These are phyloP conservation scores for Acanthiza pusilla DNA, from an alignment of 2,797 vertebrate species.

Conservation along the genomic window DNA sequence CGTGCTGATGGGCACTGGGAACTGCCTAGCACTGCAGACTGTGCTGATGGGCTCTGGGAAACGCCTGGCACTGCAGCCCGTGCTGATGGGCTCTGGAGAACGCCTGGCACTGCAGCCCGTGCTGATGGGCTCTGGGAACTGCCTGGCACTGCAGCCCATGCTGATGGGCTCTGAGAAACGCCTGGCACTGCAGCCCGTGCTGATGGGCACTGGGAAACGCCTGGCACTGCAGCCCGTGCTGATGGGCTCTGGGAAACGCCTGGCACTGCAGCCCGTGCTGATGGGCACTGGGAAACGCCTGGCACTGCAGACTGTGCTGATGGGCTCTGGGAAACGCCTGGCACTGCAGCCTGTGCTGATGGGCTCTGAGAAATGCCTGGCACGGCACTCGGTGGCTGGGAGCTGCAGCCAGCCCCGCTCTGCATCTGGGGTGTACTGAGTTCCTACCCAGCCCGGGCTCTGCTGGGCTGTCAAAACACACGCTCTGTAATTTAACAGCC, in stretches of 20 bases:
- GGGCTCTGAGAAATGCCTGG: background rate
- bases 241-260: background rate
- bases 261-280: rapidly evolving
- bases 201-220: background rate
- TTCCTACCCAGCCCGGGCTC: background rate
- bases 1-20: rapidly evolving
- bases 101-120: rapidly evolving
- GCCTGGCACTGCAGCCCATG: rapidly evolving
- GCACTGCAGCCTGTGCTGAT: rapidly evolving
- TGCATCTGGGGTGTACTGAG: background rate
- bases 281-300: background rate
- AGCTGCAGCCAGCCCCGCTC: background rate
- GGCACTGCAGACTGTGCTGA: too few relatives aligned
- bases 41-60: background rate
- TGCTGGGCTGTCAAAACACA: background rate
- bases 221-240: rapidly evolving
- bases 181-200: rapidly evolving
- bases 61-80: rapidly evolving
- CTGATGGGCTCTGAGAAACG: background rate
- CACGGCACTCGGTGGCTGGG: rapidly evolving
- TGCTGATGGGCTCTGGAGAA: rapidly evolving
- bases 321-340: background rate
- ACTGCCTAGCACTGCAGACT: rapidly evolving
- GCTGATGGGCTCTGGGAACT: background rate
- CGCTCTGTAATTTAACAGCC: constrained; percentile 23